Percentiles rank a stretch among this genome's conserved stretches.
Conservation (phyloP, 2,888 invertebrate genomes). For the Eupithecia pulchellata region DNA sequence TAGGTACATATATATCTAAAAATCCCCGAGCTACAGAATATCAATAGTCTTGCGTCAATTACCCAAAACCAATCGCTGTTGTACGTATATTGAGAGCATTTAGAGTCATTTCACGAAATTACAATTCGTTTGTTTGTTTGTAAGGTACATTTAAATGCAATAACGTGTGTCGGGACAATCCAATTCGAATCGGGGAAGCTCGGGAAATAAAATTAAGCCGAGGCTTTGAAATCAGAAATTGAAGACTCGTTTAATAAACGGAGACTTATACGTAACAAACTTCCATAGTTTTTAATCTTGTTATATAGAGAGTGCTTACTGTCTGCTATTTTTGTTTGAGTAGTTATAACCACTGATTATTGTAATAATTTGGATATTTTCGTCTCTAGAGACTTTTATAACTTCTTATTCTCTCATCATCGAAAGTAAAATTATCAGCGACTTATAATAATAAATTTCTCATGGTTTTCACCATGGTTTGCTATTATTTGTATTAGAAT, state of each 20-base stretch:
- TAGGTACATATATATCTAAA: not conserved
- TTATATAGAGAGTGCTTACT: not conserved
- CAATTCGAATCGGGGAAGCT: conserved; percentile 42
- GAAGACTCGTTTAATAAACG: conserved; percentile 16
- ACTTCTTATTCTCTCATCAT: not conserved
- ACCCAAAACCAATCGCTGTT: conserved; percentile 23
- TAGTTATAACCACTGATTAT: not conserved
- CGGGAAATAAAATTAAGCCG: conserved; percentile 44
- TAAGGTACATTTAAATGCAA: conserved; percentile 37
- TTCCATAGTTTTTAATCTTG: conserved; percentile 9
- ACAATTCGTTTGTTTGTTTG: conserved; percentile 34
- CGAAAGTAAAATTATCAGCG: not conserved
- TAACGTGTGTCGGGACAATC: conserved; percentile 45
- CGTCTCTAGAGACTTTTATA: not conserved
- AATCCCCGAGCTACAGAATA: not conserved
- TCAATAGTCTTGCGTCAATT: conserved; percentile 24
- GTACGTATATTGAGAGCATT: conserved; percentile 21
- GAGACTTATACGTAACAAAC: conserved; percentile 15
- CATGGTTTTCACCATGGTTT: too few species aligned
- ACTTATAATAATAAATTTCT: too few species aligned
- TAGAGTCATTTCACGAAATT: conserved; percentile 23
- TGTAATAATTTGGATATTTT: not conserved
- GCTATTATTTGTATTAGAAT: too few species aligned
- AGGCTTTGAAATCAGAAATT: conserved; percentile 39
- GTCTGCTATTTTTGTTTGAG: not conserved